These are phyloP conservation scores for Bactericera cockerelli DNA, from an alignment of 1,140 invertebrate genomes.

Conservation along the genomic window DNA sequence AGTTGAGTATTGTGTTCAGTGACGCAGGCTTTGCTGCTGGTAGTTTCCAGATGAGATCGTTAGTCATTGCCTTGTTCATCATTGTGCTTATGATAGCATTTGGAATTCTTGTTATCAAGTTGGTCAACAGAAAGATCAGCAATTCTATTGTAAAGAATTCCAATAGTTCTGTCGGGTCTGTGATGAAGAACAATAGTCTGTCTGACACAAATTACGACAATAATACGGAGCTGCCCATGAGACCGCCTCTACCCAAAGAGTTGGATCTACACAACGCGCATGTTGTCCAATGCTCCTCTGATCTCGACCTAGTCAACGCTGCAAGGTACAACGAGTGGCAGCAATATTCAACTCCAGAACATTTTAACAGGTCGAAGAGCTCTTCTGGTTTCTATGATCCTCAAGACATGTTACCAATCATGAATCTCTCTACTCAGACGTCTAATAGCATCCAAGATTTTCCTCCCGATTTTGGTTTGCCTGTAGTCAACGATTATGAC, in stretches of 20 bases:
- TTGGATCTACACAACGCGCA: conserved; percentile 1
- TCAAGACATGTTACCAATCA: not conserved
- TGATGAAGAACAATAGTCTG: not conserved
- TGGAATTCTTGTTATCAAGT: not conserved
- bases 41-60: not conserved
- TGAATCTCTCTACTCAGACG: not conserved
- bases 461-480: not conserved
- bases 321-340: conserved; percentile 6
- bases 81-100: conserved; percentile 5
- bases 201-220: not conserved
- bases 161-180: not conserved
- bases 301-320: not conserved
- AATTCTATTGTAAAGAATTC: conserved; percentile 4
- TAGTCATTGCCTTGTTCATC: not conserved
- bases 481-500: conserved; percentile 4
- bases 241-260: conserved; percentile 1
- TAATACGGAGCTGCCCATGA: not conserved
- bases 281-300: not conserved
- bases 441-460: conserved; percentile 5
- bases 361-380: not conserved
- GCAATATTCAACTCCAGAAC: not conserved
- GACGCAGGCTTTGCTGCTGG: conserved; percentile 20
- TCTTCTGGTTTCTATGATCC: not conserved
- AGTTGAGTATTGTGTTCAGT: conserved; percentile 45
- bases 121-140: conserved; percentile 2